Evolutionary conservation across 2,113 vertebrate genomes (phyloP).

Genomic region (Rhegmatorhina hoffmannsi): DNA sequence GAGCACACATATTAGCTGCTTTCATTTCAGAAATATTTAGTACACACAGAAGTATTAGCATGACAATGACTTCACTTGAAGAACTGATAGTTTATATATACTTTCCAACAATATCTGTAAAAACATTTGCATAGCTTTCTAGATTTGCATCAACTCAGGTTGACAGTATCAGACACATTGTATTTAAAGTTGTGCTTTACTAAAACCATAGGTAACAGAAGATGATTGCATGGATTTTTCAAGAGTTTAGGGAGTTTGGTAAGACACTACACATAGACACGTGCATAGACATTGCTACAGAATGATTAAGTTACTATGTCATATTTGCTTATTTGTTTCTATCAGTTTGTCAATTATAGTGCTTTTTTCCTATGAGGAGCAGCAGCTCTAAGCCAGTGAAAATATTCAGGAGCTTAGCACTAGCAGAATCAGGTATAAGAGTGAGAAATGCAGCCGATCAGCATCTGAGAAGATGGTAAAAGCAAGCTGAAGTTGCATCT

Average conservation of each 20-base stretch:
- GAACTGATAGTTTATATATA: neutral
- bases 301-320: neutral
- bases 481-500: neutral
- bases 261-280: neutral
- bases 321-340: neutral
- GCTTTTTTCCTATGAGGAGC: neutral
- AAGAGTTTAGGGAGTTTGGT: neutral
- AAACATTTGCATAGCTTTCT: neutral
- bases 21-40: slow-evolving; percentile 7
- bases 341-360: neutral
- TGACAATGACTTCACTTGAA: neutral
- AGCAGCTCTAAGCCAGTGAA: neutral
- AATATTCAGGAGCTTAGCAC: neutral
- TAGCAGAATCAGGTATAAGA: neutral
- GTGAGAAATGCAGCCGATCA: neutral
- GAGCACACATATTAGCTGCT: neutral
- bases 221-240: neutral
- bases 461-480: neutral
- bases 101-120: neutral
- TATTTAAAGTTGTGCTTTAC: neutral
- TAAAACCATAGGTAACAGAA: neutral
- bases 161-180: neutral
- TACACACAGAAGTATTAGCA: neutral
- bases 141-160: neutral
- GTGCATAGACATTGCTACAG: no score